These are phyloP conservation scores for Apodemus speciosus DNA, from an alignment of 2,113 vertebrate genomes.

Conservation along the genomic window DNA sequence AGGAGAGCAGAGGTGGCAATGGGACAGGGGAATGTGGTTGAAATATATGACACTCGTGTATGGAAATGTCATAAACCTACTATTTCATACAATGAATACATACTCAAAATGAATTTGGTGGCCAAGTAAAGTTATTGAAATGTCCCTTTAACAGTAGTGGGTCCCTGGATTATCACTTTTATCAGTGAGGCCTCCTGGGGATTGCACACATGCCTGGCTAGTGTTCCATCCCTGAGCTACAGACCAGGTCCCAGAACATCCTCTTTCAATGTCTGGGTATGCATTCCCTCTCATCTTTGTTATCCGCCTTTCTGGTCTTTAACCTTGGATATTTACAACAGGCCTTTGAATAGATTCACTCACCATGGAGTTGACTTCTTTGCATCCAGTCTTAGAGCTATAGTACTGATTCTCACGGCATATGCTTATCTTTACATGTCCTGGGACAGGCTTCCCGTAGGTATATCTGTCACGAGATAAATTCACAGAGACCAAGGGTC, in stretches of 20 bases:
- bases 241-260: background rate
- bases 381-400: conserved; percentile 69
- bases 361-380: conserved; percentile 73
- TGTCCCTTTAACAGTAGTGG: background rate
- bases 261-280: background rate
- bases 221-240: background rate
- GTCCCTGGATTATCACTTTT: background rate
- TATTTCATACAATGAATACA: background rate
- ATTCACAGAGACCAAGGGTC: background rate
- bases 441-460: conserved; percentile 82
- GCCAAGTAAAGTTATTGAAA: background rate
- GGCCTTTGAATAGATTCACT: background rate
- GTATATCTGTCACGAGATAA: conserved; percentile 76
- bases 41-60: background rate
- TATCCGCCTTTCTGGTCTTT: background rate
- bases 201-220: too few relatives aligned
- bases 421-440: conserved; percentile 56
- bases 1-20: background rate
- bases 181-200: background rate
- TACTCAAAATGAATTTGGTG: background rate
- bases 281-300: background rate
- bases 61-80: background rate
- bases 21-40: too few relatives aligned
- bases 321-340: background rate
- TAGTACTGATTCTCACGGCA: conserved; percentile 13